A percentile compares a stretch with the other conserved stretches of the same genome.
These are phyloP conservation scores for Astropecten irregularis DNA, from an alignment of 53 echinoderm and acorn worm species.

Conservation along the genomic window DNA sequence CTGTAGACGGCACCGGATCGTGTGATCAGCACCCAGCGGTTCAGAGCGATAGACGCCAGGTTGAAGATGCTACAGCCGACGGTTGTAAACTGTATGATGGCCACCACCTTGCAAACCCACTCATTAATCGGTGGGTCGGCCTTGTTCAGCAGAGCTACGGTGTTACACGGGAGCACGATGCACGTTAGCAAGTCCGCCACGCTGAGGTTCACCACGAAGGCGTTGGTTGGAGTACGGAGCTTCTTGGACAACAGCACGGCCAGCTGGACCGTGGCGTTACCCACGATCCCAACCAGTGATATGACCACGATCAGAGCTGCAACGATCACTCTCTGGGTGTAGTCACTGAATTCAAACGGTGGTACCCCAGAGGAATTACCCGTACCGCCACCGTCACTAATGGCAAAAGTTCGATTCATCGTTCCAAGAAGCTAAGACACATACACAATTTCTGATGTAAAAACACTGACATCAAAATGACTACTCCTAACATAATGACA, in stretches of 20 bases:
- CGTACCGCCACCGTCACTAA: neutral
- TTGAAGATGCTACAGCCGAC: constrained; percentile 75
- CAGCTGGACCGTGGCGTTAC: constrained; percentile 62
- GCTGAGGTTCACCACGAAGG: constrained; percentile 69
- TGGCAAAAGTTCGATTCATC: too few relatives aligned
- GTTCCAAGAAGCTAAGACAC: too few relatives aligned
- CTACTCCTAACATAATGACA: too few relatives aligned
- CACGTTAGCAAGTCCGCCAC: constrained; percentile 73
- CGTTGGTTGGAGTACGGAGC: constrained; percentile 70
- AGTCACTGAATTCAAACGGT: constrained; percentile 28
- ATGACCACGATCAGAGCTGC: constrained; percentile 49
- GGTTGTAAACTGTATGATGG: constrained; percentile 72
- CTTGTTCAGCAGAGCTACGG: constrained; percentile 59
- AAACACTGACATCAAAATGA: too few relatives aligned
- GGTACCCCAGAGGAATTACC: neutral
- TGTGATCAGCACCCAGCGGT: constrained; percentile 66
- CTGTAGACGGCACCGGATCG: constrained; percentile 58
- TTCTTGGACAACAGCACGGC: constrained; percentile 70
- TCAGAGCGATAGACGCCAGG: constrained; percentile 65
- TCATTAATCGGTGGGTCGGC: constrained; percentile 63
- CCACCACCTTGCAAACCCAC: constrained; percentile 63
- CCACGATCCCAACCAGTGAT: constrained; percentile 47
- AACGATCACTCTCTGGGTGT: constrained; percentile 63
- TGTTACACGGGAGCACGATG: constrained; percentile 68
- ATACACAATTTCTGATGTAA: too few relatives aligned